Evolutionary conservation across 2,113 vertebrate genomes (phyloP).

Genomic region (Oxyura jamaicensis): DNA sequence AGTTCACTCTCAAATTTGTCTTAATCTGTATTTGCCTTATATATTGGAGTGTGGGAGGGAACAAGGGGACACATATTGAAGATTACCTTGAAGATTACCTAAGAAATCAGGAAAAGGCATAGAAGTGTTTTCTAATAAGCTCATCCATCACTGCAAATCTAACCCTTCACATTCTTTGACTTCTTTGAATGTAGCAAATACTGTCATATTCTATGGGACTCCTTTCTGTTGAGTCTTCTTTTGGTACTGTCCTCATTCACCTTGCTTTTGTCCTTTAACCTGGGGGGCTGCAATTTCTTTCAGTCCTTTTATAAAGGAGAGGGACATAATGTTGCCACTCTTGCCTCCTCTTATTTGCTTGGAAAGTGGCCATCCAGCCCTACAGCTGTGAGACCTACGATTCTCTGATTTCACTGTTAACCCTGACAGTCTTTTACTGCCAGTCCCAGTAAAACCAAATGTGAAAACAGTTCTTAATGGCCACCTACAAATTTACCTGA

Average conservation of each 20-base stretch:
- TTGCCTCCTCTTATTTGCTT: neutral
- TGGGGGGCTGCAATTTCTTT: neutral
- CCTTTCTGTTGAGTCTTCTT: neutral
- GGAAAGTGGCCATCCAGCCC: neutral
- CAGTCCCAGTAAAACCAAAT: neutral
- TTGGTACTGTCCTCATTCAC: neutral
- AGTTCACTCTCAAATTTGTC: neutral
- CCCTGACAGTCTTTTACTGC: neutral
- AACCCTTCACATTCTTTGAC: neutral
- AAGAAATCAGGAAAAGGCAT: neutral
- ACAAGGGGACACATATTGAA: neutral
- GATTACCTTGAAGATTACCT: neutral
- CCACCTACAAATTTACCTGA: neutral
- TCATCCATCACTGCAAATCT: neutral
- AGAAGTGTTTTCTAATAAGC: neutral
- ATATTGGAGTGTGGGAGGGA: neutral
- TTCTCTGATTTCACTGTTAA: neutral
- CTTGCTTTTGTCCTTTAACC: neutral
- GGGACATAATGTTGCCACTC: neutral
- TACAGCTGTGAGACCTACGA: neutral
- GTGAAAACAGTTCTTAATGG: neutral
- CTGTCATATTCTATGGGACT: neutral
- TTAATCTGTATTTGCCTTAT: neutral
- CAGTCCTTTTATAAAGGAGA: neutral
- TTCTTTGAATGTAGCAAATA: conserved; percentile 6